Evolutionary conservation across 2,797 vertebrate species (phyloP), one percentile per base, ranked within the genome.

Genomic region (Tadarida brasiliensis): DNA sequence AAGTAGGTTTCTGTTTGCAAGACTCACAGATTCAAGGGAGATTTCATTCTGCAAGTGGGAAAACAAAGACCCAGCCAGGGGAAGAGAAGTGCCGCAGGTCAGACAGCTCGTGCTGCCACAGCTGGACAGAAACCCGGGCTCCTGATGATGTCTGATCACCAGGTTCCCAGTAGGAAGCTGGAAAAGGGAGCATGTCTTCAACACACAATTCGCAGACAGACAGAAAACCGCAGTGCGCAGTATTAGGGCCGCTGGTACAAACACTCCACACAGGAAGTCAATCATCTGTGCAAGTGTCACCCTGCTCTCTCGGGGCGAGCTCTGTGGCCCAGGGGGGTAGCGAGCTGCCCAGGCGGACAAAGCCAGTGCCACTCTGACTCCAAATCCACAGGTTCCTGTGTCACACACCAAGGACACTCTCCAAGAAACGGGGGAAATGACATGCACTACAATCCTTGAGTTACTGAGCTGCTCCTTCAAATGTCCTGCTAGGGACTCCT

Each of bases 181-280:
- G 22, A 26, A 54, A 5, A 12, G 6, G 44, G 65, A 54, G 61
- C 1, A 0, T 1, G 28, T 90, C 81, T 51, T 70, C 5, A 3
- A 4, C 39, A 19, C 19, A 0, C 19, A 15, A 20, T 26, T 68
- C 20, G 3, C 63, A 84, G 0, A 1, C 0, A 51, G 10, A 51
- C 44, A 39, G 17, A 7, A 20, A 0, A n/a, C 11, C 19, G 44
- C 10, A 9, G 15, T 14, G 5, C 33, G 12, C 51, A 28, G 15
- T 19, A 33, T 5, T 3, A 26, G 54, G 54, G 15, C 3, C 51
- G 54, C 26, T 12, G 24, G 14, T 7, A 22, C 67, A 16, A 26
- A 39, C 24, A 4, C 1, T 20, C 71, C 20, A 7, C 20, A 2
- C 4, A 2, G 30, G 30, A 20, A 33, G 26, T 14, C 17, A 11